phyloP scores from a whole-genome alignment of 2,888 invertebrate genomes.

The Orthosia gothica region DNA sequence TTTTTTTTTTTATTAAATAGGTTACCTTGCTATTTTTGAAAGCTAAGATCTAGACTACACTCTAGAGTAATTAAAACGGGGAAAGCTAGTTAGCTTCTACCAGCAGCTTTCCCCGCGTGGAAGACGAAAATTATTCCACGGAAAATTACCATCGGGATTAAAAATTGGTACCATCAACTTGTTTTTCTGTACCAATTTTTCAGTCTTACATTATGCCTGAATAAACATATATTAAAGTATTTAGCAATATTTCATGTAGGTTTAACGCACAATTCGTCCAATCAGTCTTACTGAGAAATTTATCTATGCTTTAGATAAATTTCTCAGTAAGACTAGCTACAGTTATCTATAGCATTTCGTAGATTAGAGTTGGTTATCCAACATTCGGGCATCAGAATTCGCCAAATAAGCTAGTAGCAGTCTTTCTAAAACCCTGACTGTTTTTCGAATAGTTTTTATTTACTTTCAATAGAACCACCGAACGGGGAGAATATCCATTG shows the following conservation, averaged over 20 bases:
- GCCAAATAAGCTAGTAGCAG: slow-evolving; percentile 3
- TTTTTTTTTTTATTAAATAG: no score
- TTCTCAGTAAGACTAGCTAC: no score
- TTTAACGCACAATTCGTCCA: slow-evolving; percentile 2
- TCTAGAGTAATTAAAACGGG: not conserved
- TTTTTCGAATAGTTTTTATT: not conserved
- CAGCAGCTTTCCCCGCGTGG: no score
- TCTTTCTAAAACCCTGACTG: not conserved
- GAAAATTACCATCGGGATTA: no score
- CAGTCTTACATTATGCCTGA: not conserved
- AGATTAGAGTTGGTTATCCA: slow-evolving; percentile 3
- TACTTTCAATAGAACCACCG: not conserved
- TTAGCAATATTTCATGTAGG: not conserved
- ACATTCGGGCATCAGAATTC: not conserved
- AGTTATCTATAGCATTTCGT: not conserved
- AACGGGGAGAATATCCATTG: not conserved
- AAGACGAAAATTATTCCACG: no score
- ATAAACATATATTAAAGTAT: not conserved
- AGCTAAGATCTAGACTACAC: not conserved
- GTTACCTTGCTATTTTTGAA: not conserved
- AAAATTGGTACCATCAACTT: no score
- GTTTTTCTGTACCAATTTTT: not conserved
- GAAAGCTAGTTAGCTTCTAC: no score
- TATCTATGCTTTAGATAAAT: no score
- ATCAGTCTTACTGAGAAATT: not conserved